Conservation (phyloP, 2,888 invertebrate genomes). For the Labia minor region DNA sequence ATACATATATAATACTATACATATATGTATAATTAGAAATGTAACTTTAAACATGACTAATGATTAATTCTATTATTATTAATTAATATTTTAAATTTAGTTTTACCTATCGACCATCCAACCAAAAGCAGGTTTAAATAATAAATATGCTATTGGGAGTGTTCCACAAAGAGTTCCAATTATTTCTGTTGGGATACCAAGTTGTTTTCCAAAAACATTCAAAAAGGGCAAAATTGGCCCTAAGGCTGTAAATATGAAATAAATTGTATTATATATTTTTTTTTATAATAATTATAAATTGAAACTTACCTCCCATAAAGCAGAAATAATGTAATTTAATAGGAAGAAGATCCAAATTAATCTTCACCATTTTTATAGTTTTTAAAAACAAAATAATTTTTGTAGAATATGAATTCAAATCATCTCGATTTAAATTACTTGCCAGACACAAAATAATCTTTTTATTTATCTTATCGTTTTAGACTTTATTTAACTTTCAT, state of each 20-base stretch:
- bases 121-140: conserved; percentile 67
- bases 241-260: conserved; percentile 46
- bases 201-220: conserved; percentile 63
- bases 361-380: conserved; percentile 36
- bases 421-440: no score
- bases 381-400: no score
- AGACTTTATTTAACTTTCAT: no score
- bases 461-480: no score
- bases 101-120: conserved; percentile 53
- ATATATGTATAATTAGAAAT: no score
- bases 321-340: conserved; percentile 81
- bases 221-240: conserved; percentile 71
- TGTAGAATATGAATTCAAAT: no score
- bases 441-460: no score
- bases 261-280: not conserved
- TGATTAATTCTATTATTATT: no score
- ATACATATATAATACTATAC: no score
- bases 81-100: no score
- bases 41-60: no score
- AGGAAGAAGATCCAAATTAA: conserved; percentile 60
- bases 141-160: conserved; percentile 61
- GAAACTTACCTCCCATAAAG: conserved; percentile 76
- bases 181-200: conserved; percentile 61
- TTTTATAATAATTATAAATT: not conserved
- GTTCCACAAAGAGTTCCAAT: conserved; percentile 69